Conservation (phyloP, 1,140 invertebrate species). For the Drosophila repletoides region DNA sequence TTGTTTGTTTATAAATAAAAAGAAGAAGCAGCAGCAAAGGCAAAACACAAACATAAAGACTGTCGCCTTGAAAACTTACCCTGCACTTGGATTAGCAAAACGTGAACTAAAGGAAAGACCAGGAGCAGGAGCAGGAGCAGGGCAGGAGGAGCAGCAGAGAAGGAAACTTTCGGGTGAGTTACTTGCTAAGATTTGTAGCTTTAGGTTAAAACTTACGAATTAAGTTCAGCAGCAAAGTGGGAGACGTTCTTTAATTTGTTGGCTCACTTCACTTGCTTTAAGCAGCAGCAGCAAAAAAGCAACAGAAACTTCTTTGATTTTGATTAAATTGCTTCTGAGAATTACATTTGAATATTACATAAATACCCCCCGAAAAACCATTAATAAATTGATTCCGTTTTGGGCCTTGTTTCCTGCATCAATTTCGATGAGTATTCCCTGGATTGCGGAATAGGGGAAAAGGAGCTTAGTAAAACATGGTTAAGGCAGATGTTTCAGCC, state of each 20-base stretch:
- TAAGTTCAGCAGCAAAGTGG: conserved; percentile 5
- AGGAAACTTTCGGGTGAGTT: conserved; percentile 46
- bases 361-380: too few relatives aligned
- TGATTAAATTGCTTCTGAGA: conserved; percentile 6
- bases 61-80: background rate
- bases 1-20: background rate
- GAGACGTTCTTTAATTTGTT: background rate
- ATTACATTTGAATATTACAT: too few relatives aligned
- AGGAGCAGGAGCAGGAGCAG: background rate
- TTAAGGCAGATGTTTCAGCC: too few relatives aligned
- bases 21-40: conserved; percentile 14
- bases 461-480: too few relatives aligned
- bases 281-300: background rate
- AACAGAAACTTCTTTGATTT: background rate
- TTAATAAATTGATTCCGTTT: too few relatives aligned
- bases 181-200: conserved; percentile 46
- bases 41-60: conserved; percentile 51
- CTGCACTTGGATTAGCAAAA: conserved; percentile 58
- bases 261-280: background rate
- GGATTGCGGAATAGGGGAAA: too few relatives aligned
- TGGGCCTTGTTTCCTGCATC: too few relatives aligned
- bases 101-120: background rate
- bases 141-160: background rate
- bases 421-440: too few relatives aligned
- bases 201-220: conserved; percentile 31